phyloP scores from a whole-genome alignment of 1,140 invertebrate species.

The Drosophila varians region DNA sequence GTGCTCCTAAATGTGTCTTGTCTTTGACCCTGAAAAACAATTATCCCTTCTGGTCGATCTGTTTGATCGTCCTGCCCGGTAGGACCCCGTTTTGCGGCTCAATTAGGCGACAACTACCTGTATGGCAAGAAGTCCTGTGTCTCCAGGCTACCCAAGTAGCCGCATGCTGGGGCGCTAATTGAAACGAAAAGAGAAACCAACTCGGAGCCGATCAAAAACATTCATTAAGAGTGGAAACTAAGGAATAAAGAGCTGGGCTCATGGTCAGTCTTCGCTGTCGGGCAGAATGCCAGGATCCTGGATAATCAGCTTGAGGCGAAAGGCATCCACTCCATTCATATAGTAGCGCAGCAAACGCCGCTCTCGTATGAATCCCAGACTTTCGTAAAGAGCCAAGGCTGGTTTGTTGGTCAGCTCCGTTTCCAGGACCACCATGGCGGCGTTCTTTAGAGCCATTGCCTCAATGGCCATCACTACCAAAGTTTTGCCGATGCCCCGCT shows the following conservation, averaged over 20 bases:
- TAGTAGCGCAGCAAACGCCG: slow-evolving; percentile 99
- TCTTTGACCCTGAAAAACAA: slow-evolving; percentile 65
- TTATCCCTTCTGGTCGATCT: slow-evolving; percentile 54
- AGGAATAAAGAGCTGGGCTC: background rate
- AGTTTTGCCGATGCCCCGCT: slow-evolving; percentile 93
- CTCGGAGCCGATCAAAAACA: slow-evolving; percentile 4
- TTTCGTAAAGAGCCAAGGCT: slow-evolving; percentile 97
- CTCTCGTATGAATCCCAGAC: slow-evolving; percentile 98
- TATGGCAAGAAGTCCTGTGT: background rate
- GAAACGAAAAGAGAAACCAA: slow-evolving; percentile 13
- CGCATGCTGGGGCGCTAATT: slow-evolving; percentile 61
- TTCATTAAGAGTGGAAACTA: background rate
- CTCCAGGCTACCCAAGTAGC: slow-evolving; percentile 46
- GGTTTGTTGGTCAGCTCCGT: slow-evolving; percentile 98
- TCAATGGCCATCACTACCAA: slow-evolving; percentile 89
- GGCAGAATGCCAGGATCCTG: slow-evolving; percentile 85
- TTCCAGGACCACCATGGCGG: slow-evolving; percentile 98
- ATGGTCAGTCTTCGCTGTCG: background rate
- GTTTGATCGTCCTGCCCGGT: slow-evolving; percentile 17
- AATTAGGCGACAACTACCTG: slow-evolving; percentile 65
- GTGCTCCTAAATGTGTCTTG: slow-evolving; percentile 48
- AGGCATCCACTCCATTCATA: slow-evolving; percentile 98
- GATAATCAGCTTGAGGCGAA: slow-evolving; percentile 97
- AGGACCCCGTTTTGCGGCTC: slow-evolving; percentile 41
- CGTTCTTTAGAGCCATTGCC: slow-evolving; percentile 96